Base-by-base conservation (phyloP, 2,797 vertebrate genomes). In the Neoniphon sammara region DNA sequence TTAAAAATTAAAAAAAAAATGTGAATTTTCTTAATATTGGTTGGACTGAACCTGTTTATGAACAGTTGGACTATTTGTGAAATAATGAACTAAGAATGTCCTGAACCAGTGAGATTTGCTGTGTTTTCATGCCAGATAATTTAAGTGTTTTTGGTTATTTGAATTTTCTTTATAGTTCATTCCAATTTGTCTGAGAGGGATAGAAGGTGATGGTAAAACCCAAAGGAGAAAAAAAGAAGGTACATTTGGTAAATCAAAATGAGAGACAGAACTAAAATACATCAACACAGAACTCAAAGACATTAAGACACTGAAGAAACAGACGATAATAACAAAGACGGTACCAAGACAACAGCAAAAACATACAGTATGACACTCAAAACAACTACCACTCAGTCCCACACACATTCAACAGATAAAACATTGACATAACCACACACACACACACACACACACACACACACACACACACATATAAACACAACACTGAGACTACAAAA, bases 161-260 rank as follows among this genome's bases (percentile, higher is more conserved):
- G 31, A 15, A 42, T 75, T 80, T 72, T 21, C 20, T 67, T 60
- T 46, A 12, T 12, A 42, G 14, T 15, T 9, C 17, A 27, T 46
- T 87, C 64, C n/a, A 78, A 73, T 73, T 85, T 21, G 10, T 14
- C 70, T 5, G 50, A 44, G 52, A 78, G 5, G 61, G n/a, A 71
- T 53, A 64, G 2, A 39, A 59, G 27, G 25, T 68, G 70, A 71
- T 75, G 21, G 57, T 73, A 11, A 74, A 84, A 82, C 73, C 81
- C 23, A 83, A 77, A 84, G 44, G 25, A 63, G 52, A 70, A 84
- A 70, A 27, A 62, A 12, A 86, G 82, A 79, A 89, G 85, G 81
- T 87, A 88, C 83, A 87, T 27, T 84, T 61, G 64, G 85, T 70
- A 69, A 68, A 71, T 77, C 80, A 50, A 82, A 89, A 64, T 14